A percentile compares a stretch with the other conserved stretches of the same genome.
Evolutionary conservation across 2,797 vertebrate genomes (phyloP).

Genomic region (Lepus oiostolus): DNA sequence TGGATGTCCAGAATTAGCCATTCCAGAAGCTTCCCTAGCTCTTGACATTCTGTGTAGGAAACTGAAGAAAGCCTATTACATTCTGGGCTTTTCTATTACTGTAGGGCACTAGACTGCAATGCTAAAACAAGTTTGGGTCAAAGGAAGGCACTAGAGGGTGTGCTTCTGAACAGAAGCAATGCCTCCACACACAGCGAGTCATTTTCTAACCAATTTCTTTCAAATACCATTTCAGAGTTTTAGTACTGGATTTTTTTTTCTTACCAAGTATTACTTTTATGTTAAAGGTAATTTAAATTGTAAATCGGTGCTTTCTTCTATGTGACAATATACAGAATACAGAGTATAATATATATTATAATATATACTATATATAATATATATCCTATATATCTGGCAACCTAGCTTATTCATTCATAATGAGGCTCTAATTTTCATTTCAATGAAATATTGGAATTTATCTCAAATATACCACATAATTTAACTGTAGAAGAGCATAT

Average conservation of each 20-base stretch:
- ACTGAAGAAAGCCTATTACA: background rate
- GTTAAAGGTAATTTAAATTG: background rate
- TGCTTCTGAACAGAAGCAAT: background rate
- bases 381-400: background rate
- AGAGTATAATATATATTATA: too few relatives aligned
- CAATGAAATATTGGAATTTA: slow-evolving; percentile 27
- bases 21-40: background rate
- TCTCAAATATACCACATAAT: background rate
- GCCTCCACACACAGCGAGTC: background rate
- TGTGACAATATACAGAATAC: background rate
- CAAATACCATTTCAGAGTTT: background rate
- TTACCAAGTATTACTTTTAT: background rate
- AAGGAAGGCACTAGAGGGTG: background rate
- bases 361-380: too few relatives aligned
- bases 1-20: background rate
- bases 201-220: slow-evolving; percentile 5
- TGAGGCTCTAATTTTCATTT: slow-evolving; percentile 28
- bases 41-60: background rate
- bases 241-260: slow-evolving; percentile 5
- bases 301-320: background rate
- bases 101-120: background rate
- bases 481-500: background rate
- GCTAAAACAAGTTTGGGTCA: background rate
- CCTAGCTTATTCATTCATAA: background rate
- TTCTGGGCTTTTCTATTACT: background rate